Base-by-base conservation (phyloP, 2,888 invertebrate genomes). In the Drosophila subquinaria region DNA sequence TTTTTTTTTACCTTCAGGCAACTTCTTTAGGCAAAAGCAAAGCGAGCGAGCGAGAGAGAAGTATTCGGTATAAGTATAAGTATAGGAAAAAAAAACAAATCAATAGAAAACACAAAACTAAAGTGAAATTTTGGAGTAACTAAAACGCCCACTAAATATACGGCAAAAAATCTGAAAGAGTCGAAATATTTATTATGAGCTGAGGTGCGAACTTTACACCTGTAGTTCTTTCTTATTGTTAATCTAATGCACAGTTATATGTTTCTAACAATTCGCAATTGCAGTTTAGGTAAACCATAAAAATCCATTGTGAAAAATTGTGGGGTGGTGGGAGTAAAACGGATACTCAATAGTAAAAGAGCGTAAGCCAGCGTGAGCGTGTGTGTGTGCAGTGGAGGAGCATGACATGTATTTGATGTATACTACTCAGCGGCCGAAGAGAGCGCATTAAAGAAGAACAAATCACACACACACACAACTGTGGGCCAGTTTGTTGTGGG, bases 291-390 rank as follows among this genome's bases (percentile, higher is more conserved):
- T 82, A 77, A 81, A 88, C 81, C 73, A 71, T 87, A 88, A 82
- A 86, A 87, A 85, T 87, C 81, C 90, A 87, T 89, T 87, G 88
- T 88, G 90, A 89, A 86, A 86, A 88, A 73, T 83, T 83, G 80
- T 82, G 88, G 87, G 91, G 90, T 89, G 89, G 90, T 90, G 90
- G 90, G 91, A 78, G 90, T 81, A 79, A 88, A 86, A 82, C 73
- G 74, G 86, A 88, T 85, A 88, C 89, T 88, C 75, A 84, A 82
- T 89, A 89, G 86, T 82, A 78, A 72, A 76, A 79, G 69, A 80
- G 76, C 71, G 77, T 74, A 81, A 73, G 70, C 77, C 69, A 76
- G 69, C 65, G 73, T 62, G 76, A 81, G 81, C 35, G 74, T 75
- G 80, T 74, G 73, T 72, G 69, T 75, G 73, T 70, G 79, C 55